Evolutionary conservation across 2,797 vertebrate species (phyloP).

Genomic region (Alauda arvensis): DNA sequence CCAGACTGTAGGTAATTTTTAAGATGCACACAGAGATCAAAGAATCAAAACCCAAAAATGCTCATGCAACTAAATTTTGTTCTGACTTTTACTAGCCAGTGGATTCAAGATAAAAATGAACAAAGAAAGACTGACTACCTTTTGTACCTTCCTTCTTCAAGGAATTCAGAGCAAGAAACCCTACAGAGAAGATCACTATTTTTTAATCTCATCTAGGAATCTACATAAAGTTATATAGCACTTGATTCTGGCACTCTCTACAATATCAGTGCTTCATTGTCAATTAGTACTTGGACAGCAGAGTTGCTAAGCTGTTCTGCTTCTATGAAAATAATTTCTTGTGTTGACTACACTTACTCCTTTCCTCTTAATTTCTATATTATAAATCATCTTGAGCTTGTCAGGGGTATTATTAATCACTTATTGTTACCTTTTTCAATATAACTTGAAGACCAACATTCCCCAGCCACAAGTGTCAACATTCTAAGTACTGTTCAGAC

Average conservation of each 20-base stretch:
- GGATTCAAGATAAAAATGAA: background rate
- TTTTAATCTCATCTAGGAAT: background rate
- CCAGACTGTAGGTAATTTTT: background rate
- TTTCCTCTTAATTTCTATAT: constrained; percentile 71
- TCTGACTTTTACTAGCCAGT: background rate
- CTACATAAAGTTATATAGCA: background rate
- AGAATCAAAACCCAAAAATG: background rate
- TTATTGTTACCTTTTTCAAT: constrained; percentile 77
- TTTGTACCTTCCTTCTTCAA: background rate
- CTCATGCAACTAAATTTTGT: background rate
- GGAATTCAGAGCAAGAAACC: background rate
- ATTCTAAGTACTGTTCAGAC: constrained; percentile 48
- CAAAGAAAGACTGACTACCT: background rate
- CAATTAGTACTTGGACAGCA: constrained; percentile 6
- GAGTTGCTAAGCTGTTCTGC: constrained; percentile 68
- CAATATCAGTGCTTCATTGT: background rate
- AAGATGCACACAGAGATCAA: background rate
- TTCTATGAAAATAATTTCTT: constrained; percentile 79
- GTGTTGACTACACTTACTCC: constrained; percentile 68
- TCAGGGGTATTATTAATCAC: constrained; percentile 81
- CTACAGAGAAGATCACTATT: background rate
- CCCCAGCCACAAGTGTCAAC: constrained; percentile 68
- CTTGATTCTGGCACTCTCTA: background rate
- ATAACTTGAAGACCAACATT: constrained; percentile 70
- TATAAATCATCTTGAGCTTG: constrained; percentile 79